A percentile compares a stretch with the other conserved stretches of the same genome.
Conservation (phyloP, 2,888 invertebrate genomes). For the Drosophila neonasuta region DNA sequence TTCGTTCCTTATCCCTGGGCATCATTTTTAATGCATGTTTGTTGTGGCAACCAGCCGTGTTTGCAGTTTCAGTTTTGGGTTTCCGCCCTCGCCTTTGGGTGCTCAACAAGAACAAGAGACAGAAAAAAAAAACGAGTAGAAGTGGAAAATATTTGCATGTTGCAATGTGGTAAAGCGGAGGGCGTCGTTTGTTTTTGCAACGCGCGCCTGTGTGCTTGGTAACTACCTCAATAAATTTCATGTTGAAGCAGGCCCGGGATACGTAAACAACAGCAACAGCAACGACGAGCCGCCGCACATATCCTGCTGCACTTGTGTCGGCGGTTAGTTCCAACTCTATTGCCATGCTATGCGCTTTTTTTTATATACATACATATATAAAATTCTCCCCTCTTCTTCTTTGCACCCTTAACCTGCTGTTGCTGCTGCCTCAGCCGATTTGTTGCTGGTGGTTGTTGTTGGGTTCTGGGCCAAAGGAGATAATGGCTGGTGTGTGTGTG, state of each 20-base stretch:
- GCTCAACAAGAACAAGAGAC: slow-evolving; percentile 13
- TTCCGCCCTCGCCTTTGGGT: slow-evolving; percentile 22
- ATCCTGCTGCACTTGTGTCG: slow-evolving; percentile 49
- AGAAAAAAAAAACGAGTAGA: slow-evolving; percentile 1
- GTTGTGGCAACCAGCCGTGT: slow-evolving; percentile 63
- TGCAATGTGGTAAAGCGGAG: not conserved
- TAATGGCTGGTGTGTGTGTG: slow-evolving; percentile 54
- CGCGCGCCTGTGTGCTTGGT: slow-evolving; percentile 27
- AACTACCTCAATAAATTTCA: slow-evolving; percentile 78
- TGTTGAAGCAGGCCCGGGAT: slow-evolving; percentile 63
- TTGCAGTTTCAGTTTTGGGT: slow-evolving; percentile 43
- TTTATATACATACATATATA: no score
- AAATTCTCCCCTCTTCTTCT: slow-evolving; percentile 7
- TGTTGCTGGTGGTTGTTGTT: not conserved
- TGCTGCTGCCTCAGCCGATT: not conserved
- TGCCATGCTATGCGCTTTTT: slow-evolving; percentile 44
- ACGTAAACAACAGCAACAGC: slow-evolving; percentile 41
- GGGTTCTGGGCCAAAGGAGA: slow-evolving; percentile 53
- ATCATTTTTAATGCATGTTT: slow-evolving; percentile 65
- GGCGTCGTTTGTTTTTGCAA: slow-evolving; percentile 39
- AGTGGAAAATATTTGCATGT: slow-evolving; percentile 38
- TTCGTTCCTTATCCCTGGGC: slow-evolving; percentile 23
- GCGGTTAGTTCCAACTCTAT: slow-evolving; percentile 46
- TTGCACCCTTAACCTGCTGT: slow-evolving; percentile 40
- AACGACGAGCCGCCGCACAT: slow-evolving; percentile 37